Base-by-base conservation (phyloP, 1,140 invertebrate genomes). In the Drosophila gunungcola region DNA sequence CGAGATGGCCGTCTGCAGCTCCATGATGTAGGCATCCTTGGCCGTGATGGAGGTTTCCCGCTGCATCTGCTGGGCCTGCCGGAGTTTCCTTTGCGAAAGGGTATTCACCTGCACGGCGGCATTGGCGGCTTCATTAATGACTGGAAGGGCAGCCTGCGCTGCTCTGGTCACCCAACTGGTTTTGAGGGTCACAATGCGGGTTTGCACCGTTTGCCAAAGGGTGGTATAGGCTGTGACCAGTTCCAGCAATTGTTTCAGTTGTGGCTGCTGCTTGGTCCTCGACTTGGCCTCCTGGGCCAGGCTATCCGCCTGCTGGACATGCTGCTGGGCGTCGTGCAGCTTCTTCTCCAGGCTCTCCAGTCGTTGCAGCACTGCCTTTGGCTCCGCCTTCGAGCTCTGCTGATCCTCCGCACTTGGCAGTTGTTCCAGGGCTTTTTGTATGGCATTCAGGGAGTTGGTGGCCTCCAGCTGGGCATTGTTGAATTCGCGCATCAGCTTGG, bases 61-160 rank as follows among this genome's bases (percentile, higher is more conserved):
- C 65, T 93, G 93, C 61, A 94, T 78, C 9, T 82, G 80, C 29
- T 74, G 70, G 0, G 90, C 83, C 55, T 91, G 91, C 0, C 83
- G 80, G 7, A 77, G 60, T 52, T 90, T 91, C 56, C 93, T 90
- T 10, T 93, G 92, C 0, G 95, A 94, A 16, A 96, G 80, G 1
- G 96, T 97, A 72, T 97, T 95, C 0, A 97, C 96, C 93, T 97
- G 96, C 7, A 96, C 95, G 1, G 95, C 95, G 3, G 94, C 94
- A 70, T 97, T 96, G 5, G 94, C 94, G 80, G 96, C 96, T 85
- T 96, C 96, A 80, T 93, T 95, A 0, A 21, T 1, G 0, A 95
- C 93, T 25, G 94, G 93, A 64, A 95, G 16, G 0, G 61, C 75
- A 12, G 67, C 64, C 34, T 73, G 68, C 41, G 76, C 64, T 10